Evolutionary conservation across 2,888 invertebrate species (phyloP), one percentile per base, ranked within the genome.

Genomic region (Carabus problematicus): DNA sequence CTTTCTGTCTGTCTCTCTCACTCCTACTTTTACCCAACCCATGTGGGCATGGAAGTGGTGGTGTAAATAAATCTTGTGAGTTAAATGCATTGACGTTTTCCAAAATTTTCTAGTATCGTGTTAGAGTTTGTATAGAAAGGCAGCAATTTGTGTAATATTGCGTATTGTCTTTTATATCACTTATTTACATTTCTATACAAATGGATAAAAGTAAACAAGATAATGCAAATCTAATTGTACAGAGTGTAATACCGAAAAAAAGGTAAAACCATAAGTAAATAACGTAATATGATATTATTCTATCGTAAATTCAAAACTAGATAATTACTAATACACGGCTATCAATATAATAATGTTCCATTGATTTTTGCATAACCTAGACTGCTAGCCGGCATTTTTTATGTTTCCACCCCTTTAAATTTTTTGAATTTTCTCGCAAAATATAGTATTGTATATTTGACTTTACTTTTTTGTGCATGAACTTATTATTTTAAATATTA

Each of bases 171-270:
- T 54, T 54, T 14, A 3, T 18, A 54, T 14, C 4, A 54, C 14
- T 14, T 11, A 18, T 54, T 54, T 54, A 18, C 2, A 45, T 7
- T 12, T 40, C 56, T 47, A 47, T 62, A 55, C 69, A 61, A 69
- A 69, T 69, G 69, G 69, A 69, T 62, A 69, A 29, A 56, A 69
- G 16, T 69, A 70, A 60, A 55, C 49, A 16, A 64, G 63, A 71
- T 39, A 67, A 61, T 61, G 18, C 52, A n/a, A 70, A 56, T 43
- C 71, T 75, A 64, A 64, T 70, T 68, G 74, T 77, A 39, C 71
- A 74, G 69, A 77, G 76, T 72, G 75, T 70, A 42, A 73, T 77
- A 41, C 77, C 77, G 7, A 77, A 76, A 74, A 73, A 72, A 71
- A 74, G 76, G 77, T 76, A 73, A 72, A 72, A 63, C n/a, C n/a